phyloP scores from a whole-genome alignment of 2,797 vertebrate species.

The Simalia tracyae region DNA sequence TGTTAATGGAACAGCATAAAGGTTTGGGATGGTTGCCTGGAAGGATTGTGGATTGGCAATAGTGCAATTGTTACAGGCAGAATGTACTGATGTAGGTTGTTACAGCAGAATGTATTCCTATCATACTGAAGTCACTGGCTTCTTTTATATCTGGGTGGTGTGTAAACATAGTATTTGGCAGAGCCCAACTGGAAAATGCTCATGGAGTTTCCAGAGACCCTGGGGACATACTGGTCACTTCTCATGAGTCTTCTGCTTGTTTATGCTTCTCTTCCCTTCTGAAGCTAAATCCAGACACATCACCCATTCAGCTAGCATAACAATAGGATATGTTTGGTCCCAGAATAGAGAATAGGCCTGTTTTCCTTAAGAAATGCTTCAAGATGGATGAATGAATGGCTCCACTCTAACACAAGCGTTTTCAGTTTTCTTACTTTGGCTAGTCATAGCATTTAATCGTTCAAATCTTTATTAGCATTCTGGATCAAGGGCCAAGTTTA shows the following conservation, averaged over 20 bases:
- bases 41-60: not conserved
- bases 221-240: not conserved
- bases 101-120: not conserved
- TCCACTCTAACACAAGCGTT: slow-evolving; percentile 6
- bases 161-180: not conserved
- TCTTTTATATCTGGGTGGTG: not conserved
- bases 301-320: not conserved
- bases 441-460: slow-evolving; percentile 25
- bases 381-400: not conserved
- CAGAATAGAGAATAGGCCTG: not conserved
- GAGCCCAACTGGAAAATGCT: not conserved
- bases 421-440: slow-evolving; percentile 12
- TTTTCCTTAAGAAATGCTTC: slow-evolving; percentile 31
- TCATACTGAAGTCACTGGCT: not conserved
- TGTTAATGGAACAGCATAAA: not conserved
- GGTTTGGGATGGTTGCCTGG: not conserved
- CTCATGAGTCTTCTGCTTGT: not conserved
- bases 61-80: too few species aligned
- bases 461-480: slow-evolving; percentile 17
- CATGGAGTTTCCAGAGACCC: not conserved
- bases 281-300: not conserved
- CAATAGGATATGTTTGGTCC: not conserved
- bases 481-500: slow-evolving; percentile 3
- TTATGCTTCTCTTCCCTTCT: too few species aligned
- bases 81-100: not conserved